Percentiles rank a stretch among this genome's conserved stretches.
phyloP scores from a whole-genome alignment of 2,888 invertebrate genomes.

The Lagria hirta region DNA sequence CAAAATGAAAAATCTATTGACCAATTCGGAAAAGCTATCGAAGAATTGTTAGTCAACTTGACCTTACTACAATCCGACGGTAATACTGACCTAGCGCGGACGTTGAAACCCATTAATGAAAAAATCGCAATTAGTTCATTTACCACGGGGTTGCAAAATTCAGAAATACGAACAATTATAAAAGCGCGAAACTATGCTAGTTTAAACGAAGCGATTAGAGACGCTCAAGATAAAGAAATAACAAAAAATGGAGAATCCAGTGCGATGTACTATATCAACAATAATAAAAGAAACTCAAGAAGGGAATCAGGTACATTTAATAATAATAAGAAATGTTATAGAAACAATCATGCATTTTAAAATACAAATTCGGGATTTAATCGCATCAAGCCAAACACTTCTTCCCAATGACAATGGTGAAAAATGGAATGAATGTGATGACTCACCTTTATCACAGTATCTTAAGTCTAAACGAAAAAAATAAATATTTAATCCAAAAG shows the following conservation, averaged over 20 bases:
- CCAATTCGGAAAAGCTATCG: slow-evolving; percentile 24
- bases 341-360: too few species aligned
- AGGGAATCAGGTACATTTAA: too few species aligned
- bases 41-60: slow-evolving; percentile 25
- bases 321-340: too few species aligned
- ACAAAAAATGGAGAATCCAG: slow-evolving; percentile 1
- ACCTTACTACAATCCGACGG: slow-evolving; percentile 29
- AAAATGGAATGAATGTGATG: too few species aligned
- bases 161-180: slow-evolving; percentile 23
- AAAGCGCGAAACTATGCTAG: slow-evolving; percentile 27
- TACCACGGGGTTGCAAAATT: slow-evolving; percentile 27
- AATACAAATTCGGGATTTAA: too few species aligned
- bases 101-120: slow-evolving; percentile 26
- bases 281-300: too few species aligned
- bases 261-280: too few species aligned
- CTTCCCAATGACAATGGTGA: too few species aligned
- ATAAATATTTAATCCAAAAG: too few species aligned
- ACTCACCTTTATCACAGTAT: too few species aligned
- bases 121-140: slow-evolving; percentile 32
- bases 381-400: too few species aligned
- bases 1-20: slow-evolving; percentile 25
- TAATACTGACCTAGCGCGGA: slow-evolving; percentile 7
- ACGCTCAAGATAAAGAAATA: slow-evolving; percentile 18
- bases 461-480: too few species aligned
- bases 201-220: slow-evolving; percentile 19